A percentile compares a stretch with the other conserved stretches of the same genome.
Conservation (phyloP, 2,888 invertebrate species). For the Drosophila kuntzei region DNA sequence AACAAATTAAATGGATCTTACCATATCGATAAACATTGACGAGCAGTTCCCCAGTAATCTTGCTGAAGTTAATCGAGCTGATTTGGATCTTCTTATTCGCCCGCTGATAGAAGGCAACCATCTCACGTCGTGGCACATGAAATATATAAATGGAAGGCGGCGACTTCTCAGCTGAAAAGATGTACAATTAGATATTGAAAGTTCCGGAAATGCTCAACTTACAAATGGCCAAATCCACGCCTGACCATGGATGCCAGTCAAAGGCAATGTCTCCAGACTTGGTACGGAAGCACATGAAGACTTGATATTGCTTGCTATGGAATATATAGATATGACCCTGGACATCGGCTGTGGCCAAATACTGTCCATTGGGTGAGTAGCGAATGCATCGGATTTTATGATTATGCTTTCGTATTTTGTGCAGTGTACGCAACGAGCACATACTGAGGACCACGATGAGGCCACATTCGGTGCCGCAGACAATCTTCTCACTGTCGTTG, state of each 20-base stretch:
- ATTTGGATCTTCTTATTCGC: slow-evolving; percentile 74
- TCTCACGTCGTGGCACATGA: slow-evolving; percentile 77
- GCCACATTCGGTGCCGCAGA: slow-evolving; percentile 82
- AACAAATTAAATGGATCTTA: slow-evolving; percentile 26
- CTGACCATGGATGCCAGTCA: slow-evolving; percentile 86
- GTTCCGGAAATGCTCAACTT: slow-evolving; percentile 37
- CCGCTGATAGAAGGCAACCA: slow-evolving; percentile 83
- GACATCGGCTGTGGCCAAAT: slow-evolving; percentile 80
- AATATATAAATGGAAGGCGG: slow-evolving; percentile 82
- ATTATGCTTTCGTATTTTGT: slow-evolving; percentile 63
- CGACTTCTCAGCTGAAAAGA: slow-evolving; percentile 72
- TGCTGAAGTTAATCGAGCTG: slow-evolving; percentile 84
- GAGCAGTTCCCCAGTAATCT: slow-evolving; percentile 85
- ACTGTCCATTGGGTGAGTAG: slow-evolving; percentile 81
- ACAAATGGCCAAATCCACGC: slow-evolving; percentile 84
- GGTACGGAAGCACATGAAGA: slow-evolving; percentile 65
- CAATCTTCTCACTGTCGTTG: slow-evolving; percentile 63
- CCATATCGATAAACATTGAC: slow-evolving; percentile 80
- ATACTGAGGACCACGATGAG: slow-evolving; percentile 67
- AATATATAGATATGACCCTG: slow-evolving; percentile 78
- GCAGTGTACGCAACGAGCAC: slow-evolving; percentile 53
- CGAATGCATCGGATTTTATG: slow-evolving; percentile 72
- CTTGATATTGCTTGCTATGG: slow-evolving; percentile 64
- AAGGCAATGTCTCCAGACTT: slow-evolving; percentile 71
- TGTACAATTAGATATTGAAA: background rate